Conservation (phyloP, 2,888 invertebrate genomes). For the Onchidella celtica region DNA sequence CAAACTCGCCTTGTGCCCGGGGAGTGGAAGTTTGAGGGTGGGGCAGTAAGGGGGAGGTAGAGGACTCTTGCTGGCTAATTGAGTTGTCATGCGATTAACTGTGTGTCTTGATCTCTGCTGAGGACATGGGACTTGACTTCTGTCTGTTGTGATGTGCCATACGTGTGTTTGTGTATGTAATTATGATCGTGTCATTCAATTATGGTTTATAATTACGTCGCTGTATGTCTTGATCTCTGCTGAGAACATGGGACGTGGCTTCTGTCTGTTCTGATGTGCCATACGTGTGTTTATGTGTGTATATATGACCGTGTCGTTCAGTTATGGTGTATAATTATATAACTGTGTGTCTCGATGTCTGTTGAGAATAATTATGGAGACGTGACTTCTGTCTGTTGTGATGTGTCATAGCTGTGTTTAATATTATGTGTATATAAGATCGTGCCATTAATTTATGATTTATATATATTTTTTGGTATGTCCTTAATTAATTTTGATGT, state of each 20-base stretch:
- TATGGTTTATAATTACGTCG: neutral
- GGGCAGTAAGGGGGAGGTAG: neutral
- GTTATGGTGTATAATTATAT: neutral
- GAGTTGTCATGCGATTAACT: slow-evolving; percentile 24
- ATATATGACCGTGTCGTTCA: neutral
- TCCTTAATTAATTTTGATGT: too few species aligned
- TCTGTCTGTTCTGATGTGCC: neutral
- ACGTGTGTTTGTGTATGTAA: neutral
- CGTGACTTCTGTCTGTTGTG: neutral
- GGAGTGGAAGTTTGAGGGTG: neutral
- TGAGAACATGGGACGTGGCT: too few species aligned
- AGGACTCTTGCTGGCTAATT: slow-evolving; percentile 28
- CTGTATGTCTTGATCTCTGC: neutral
- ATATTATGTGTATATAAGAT: neutral
- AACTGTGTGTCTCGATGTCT: neutral
- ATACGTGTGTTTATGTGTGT: neutral
- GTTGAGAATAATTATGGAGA: too few species aligned
- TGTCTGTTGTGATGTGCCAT: neutral
- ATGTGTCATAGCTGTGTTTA: neutral
- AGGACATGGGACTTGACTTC: neutral
- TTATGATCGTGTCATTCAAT: neutral
- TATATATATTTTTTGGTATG: neutral
- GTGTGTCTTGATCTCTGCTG: slow-evolving; percentile 2
- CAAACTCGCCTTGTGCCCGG: too few species aligned
- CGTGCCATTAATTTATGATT: neutral